phyloP scores from a whole-genome alignment of 2,888 invertebrate genomes.

The Theretra japonica region DNA sequence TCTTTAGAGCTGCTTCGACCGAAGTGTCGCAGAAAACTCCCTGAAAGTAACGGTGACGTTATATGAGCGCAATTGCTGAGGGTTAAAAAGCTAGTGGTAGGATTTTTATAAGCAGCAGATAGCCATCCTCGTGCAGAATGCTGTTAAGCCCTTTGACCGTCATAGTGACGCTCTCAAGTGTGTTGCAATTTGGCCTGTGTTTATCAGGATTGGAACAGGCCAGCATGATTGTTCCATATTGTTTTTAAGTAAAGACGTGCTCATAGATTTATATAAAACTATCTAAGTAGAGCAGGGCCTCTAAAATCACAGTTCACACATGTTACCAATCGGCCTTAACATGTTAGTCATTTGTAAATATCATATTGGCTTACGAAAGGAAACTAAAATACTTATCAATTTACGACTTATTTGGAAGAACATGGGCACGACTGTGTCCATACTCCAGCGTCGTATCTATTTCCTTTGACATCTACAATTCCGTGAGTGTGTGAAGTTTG shows the following conservation, averaged over 20 bases:
- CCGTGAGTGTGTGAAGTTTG: constrained; percentile 57
- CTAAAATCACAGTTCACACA: background rate
- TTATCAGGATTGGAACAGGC: too few species aligned
- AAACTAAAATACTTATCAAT: constrained; percentile 9
- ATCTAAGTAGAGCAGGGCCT: background rate
- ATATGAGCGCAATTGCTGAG: too few species aligned
- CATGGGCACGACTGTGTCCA: constrained; percentile 50
- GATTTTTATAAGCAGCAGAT: too few species aligned
- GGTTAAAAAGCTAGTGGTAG: too few species aligned
- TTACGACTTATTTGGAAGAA: constrained; percentile 33
- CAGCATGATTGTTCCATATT: too few species aligned
- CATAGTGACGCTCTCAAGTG: too few species aligned
- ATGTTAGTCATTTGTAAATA: constrained; percentile 16
- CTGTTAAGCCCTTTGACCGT: too few species aligned
- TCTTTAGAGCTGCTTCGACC: too few species aligned
- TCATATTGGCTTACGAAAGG: background rate
- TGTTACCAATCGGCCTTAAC: background rate
- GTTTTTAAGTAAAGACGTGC: background rate
- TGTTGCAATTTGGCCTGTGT: too few species aligned
- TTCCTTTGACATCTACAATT: constrained; percentile 54
- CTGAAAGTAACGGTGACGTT: too few species aligned
- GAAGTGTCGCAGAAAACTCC: too few species aligned
- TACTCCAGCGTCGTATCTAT: constrained; percentile 57
- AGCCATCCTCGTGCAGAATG: too few species aligned
- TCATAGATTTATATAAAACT: background rate